phyloP scores from a whole-genome alignment of 2,797 vertebrate species.

The Ptychadena robeensis region DNA sequence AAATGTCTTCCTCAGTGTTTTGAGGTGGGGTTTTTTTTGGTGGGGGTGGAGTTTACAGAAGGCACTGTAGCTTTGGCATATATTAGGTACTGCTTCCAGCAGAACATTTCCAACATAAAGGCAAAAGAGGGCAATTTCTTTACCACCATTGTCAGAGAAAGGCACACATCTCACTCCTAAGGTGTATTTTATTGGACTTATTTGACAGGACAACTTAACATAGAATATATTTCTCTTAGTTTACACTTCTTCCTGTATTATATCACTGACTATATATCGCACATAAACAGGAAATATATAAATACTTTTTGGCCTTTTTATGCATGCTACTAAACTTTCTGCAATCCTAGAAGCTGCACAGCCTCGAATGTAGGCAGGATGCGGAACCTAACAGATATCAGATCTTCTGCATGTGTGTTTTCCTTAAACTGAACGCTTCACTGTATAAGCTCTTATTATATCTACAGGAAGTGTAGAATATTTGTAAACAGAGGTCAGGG shows the following conservation, averaged over 20 bases:
- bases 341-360: background rate
- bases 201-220: background rate
- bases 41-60: too few relatives aligned
- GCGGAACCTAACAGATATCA: background rate
- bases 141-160: too few relatives aligned
- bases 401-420: background rate
- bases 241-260: background rate
- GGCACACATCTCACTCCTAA: background rate
- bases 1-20: too few relatives aligned
- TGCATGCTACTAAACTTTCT: background rate
- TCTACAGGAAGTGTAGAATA: slow-evolving; percentile 7
- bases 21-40: too few relatives aligned
- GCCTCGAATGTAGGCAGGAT: background rate
- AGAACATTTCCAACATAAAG: too few relatives aligned
- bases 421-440: background rate
- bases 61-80: too few relatives aligned
- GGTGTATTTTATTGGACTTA: background rate
- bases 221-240: background rate
- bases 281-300: slow-evolving; percentile 1
- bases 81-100: too few relatives aligned
- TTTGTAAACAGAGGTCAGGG: slow-evolving; percentile 33
- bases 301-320: background rate
- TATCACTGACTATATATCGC: background rate
- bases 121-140: too few relatives aligned
- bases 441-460: slow-evolving; percentile 12